Evolutionary conservation across 1,140 invertebrate species (phyloP), one percentile per base, ranked within the genome.

Genomic region (Melitaea cinxia): DNA sequence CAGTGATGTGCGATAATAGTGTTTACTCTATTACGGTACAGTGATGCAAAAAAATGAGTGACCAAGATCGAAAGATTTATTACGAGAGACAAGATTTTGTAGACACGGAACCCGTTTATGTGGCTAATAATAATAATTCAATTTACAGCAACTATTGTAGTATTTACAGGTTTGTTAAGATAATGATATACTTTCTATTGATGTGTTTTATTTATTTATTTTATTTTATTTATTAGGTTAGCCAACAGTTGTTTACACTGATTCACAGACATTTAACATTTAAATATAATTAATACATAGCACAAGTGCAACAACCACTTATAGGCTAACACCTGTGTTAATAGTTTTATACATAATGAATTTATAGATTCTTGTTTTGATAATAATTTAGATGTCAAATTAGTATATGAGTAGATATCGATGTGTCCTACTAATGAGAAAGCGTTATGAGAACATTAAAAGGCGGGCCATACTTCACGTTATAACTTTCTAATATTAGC

Each of bases 91-190:
- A 85, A n/a, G 85, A 88, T 35, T 42, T 65, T 9, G 42, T 28
- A 10, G 85, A 61, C 21, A 39, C 77, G 45, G 88, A 89, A 52
- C 66, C 77, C 9, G 61, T 85, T 61, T 90, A 89, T 64, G 76
- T 75, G 7, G 72, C 85, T 4, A 89, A 90, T 61, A 91, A 91
- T 60, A 86, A 88, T 68, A 85, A 91, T 65, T 91, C 91, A 4
- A 80, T 91, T 68, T 91, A 91, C 68, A 91, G 91, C 65, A 89
- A 84, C 66, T 91, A 91, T 70, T 90, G 85, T 78, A 91, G 91
- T 63, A 91, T 91, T 64, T 91, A 91, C 87, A 91, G 91, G 91
- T 91, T 80, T 35, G 24, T 64, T 21, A 19, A 47, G n/a, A 12
- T n/a, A 63, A 19, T 19, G 30, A 54, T 19, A 19, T 19, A 17